Evolutionary conservation across 2,797 vertebrate species (phyloP).

Genomic region (Sebastes vulpes): DNA sequence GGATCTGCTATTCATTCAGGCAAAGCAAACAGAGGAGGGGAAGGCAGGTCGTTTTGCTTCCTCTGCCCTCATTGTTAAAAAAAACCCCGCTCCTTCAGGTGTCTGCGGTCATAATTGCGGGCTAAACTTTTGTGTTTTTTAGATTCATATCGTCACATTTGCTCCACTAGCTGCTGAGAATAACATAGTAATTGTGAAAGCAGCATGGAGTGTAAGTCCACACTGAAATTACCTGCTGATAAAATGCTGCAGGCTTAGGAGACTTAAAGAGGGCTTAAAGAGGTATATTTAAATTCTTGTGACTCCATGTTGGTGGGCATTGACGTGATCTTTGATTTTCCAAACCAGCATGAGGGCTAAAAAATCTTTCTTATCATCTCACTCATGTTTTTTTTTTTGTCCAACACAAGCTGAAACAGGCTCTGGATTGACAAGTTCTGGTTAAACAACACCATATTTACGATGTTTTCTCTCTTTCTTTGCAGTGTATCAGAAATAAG

Average conservation of each 20-base stretch:
- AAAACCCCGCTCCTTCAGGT: constrained; percentile 49
- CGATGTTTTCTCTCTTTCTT: neutral
- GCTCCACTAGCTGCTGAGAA: neutral
- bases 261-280: constrained; percentile 55
- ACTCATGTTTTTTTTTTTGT: neutral
- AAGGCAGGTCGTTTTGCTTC: constrained; percentile 57
- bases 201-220: constrained; percentile 2
- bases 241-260: constrained; percentile 35
- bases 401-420: constrained; percentile 74
- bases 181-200: constrained; percentile 8
- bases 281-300: constrained; percentile 65
- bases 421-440: constrained; percentile 66
- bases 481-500: constrained; percentile 48
- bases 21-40: constrained; percentile 71
- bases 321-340: constrained; percentile 73
- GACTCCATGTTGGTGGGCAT: constrained; percentile 66
- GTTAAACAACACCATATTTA: constrained; percentile 15
- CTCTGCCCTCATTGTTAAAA: constrained; percentile 60
- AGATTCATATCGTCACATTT: constrained; percentile 46
- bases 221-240: constrained; percentile 54
- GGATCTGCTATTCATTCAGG: constrained; percentile 78
- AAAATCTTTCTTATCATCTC: constrained; percentile 73
- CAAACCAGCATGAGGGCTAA: constrained; percentile 77
- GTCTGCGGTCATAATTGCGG: constrained; percentile 21
- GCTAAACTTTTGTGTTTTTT: constrained; percentile 27